Evolutionary conservation across 2,888 invertebrate genomes (phyloP).

Genomic region (Lordiphosa andalusiaca): DNA sequence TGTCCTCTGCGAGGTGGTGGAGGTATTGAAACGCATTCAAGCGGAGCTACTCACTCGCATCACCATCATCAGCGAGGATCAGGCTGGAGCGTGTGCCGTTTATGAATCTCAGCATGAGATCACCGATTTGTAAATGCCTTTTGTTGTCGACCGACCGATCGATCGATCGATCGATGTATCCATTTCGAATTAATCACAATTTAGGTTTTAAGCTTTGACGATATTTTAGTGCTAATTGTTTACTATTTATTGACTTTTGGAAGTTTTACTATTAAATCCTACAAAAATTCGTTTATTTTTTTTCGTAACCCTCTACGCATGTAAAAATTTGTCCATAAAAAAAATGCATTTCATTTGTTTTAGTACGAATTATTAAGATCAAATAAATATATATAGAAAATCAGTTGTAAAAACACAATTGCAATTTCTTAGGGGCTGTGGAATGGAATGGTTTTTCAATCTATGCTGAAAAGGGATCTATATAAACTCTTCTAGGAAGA

Average conservation of each 20-base stretch:
- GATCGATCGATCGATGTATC: conserved; percentile 27
- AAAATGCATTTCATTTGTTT: conserved; percentile 27
- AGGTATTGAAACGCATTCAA: conserved; percentile 78
- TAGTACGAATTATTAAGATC: conserved; percentile 43
- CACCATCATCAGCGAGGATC: conserved; percentile 70
- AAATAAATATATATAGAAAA: background rate
- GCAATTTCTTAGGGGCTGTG: background rate
- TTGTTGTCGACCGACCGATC: conserved; percentile 35
- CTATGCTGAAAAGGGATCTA: too few relatives aligned
- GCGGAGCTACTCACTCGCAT: conserved; percentile 76
- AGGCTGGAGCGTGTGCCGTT: conserved; percentile 34
- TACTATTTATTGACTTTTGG: conserved; percentile 43
- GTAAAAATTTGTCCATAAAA: conserved; percentile 50
- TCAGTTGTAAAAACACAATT: conserved; percentile 2
- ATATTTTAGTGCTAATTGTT: conserved; percentile 22
- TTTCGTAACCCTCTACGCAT: conserved; percentile 39
- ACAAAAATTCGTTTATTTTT: conserved; percentile 31
- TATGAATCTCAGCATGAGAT: conserved; percentile 78
- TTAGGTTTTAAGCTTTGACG: conserved; percentile 7
- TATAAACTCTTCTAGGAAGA: too few relatives aligned
- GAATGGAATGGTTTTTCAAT: too few relatives aligned
- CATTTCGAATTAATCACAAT: conserved; percentile 44
- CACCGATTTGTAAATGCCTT: conserved; percentile 76
- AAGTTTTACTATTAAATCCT: conserved; percentile 48
- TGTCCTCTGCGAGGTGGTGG: conserved; percentile 76